phyloP scores from a whole-genome alignment of 2,797 vertebrate species.

The Hippocampus kuda region DNA sequence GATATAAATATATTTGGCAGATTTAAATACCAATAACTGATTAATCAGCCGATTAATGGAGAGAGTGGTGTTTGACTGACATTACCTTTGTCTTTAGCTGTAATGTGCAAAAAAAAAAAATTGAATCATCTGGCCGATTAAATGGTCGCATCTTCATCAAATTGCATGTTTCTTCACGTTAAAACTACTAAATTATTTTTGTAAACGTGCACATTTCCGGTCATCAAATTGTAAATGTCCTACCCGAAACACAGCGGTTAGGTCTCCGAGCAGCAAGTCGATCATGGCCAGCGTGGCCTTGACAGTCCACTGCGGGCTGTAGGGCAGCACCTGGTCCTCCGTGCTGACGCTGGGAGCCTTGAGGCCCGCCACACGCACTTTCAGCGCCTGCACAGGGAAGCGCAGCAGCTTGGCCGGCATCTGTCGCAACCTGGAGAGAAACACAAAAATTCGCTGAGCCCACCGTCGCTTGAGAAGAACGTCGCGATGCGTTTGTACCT shows the following conservation, averaged over 20 bases:
- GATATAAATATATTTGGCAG: no score
- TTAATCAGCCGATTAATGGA: no score
- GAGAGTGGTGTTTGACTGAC: no score
- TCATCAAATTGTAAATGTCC: not conserved
- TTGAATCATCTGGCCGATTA: no score
- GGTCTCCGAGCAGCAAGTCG: constrained; percentile 67
- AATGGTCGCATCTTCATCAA: no score
- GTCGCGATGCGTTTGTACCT: constrained; percentile 61
- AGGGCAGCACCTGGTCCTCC: constrained; percentile 66
- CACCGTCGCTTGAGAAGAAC: not conserved
- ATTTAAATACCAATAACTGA: no score
- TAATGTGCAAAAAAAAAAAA: no score
- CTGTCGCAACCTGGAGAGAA: constrained; percentile 69
- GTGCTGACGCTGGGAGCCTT: constrained; percentile 59
- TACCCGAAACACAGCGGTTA: constrained; percentile 60
- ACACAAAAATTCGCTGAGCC: not conserved
- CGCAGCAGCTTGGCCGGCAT: constrained; percentile 71
- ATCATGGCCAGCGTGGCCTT: constrained; percentile 74
- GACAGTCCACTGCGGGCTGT: constrained; percentile 79
- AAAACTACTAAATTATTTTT: no score
- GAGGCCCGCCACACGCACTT: constrained; percentile 75
- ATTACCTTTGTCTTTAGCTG: no score
- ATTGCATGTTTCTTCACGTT: no score
- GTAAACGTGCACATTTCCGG: no score
- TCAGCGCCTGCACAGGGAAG: constrained; percentile 69